Evolutionary conservation across 2,797 vertebrate species (phyloP).

Genomic region (Fratercula arctica): DNA sequence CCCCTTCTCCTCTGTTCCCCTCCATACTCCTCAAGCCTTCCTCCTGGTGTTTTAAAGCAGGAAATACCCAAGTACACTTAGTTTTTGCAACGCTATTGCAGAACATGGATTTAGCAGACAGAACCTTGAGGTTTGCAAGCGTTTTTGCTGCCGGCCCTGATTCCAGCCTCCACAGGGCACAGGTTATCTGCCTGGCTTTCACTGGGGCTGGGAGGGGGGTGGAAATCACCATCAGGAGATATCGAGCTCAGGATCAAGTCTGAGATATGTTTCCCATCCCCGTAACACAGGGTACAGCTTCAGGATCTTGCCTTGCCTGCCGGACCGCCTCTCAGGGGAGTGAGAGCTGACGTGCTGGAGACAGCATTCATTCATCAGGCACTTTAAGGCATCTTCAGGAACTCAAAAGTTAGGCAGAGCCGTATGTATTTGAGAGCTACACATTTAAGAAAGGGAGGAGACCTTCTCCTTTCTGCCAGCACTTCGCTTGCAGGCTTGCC

Average conservation of each 20-base stretch:
- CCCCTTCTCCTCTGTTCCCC: not conserved
- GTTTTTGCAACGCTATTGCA: not conserved
- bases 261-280: no score
- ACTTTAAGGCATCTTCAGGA: not conserved
- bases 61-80: not conserved
- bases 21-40: not conserved
- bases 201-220: fast-evolving
- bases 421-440: not conserved
- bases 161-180: fast-evolving
- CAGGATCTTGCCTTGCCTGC: not conserved
- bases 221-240: not conserved
- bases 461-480: not conserved
- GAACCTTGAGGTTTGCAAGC: not conserved
- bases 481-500: not conserved
- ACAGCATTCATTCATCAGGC: not conserved
- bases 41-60: not conserved
- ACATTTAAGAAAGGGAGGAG: not conserved
- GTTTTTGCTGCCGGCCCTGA: not conserved
- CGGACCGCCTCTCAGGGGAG: fast-evolving
- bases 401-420: not conserved
- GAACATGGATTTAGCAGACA: not conserved
- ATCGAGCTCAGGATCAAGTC: not conserved
- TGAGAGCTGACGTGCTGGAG: not conserved
- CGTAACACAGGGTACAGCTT: not conserved
- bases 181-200: not conserved